Conservation (phyloP, 2,888 invertebrate species). For the Autographa gamma region DNA sequence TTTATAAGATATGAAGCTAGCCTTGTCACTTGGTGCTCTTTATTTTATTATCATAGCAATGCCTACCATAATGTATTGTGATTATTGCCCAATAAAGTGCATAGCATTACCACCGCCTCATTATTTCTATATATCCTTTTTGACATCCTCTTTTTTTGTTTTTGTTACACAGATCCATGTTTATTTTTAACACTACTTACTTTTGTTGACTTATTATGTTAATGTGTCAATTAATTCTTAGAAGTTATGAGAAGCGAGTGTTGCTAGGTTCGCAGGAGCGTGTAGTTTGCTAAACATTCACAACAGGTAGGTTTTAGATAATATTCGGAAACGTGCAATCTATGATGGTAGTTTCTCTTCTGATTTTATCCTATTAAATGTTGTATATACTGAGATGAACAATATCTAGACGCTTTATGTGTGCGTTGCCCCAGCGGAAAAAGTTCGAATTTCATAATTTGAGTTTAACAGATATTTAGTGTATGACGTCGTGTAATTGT, state of each 20-base stretch:
- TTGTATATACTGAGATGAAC: too few relatives aligned
- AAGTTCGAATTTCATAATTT: too few relatives aligned
- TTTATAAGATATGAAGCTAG: conserved; percentile 22
- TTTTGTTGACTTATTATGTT: background rate
- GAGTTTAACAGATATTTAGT: too few relatives aligned
- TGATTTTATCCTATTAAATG: too few relatives aligned
- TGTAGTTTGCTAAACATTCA: background rate
- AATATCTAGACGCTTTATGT: too few relatives aligned
- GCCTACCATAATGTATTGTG: conserved; percentile 50
- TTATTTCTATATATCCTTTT: conserved; percentile 61
- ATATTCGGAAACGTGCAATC: too few relatives aligned
- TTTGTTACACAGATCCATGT: conserved; percentile 69
- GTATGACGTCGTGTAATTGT: too few relatives aligned
- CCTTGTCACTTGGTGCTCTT: conserved; percentile 57
- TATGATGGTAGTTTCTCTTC: too few relatives aligned
- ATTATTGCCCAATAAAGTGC: conserved; percentile 64
- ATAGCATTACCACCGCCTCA: conserved; percentile 53
- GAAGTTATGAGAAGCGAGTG: background rate
- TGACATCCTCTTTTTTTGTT: conserved; percentile 46
- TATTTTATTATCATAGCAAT: conserved; percentile 36
- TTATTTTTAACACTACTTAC: conserved; percentile 17
- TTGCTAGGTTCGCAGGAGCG: background rate
- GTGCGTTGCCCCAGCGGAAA: too few relatives aligned
- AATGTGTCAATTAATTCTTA: too few relatives aligned
- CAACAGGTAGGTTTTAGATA: too few relatives aligned